Evolutionary conservation across 2,797 vertebrate genomes (phyloP).

Genomic region (Octomys mimax): DNA sequence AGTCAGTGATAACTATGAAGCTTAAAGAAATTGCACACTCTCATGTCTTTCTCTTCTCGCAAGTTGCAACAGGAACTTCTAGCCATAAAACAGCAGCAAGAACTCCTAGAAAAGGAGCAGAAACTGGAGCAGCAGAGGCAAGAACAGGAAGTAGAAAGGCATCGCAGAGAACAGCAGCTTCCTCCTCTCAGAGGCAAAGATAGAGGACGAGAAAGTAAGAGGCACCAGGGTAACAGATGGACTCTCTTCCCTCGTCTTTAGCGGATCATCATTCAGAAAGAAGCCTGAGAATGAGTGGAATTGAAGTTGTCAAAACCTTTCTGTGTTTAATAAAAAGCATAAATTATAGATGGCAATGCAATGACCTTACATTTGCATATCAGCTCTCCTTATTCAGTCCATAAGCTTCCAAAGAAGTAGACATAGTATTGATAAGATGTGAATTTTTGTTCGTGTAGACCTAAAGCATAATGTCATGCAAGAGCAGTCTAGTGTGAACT

Average conservation of each 20-base stretch:
- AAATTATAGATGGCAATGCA: background rate
- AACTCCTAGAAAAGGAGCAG: constrained; percentile 97
- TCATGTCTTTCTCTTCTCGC: constrained; percentile 90
- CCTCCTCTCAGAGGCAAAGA: constrained; percentile 95
- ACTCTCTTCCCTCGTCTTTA: constrained; percentile 70
- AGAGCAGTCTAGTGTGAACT: background rate
- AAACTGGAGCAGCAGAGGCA: constrained; percentile 97
- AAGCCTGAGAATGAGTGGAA: constrained; percentile 20
- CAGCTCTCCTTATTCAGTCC: background rate
- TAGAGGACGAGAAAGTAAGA: constrained; percentile 98
- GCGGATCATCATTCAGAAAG: background rate
- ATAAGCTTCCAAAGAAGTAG: background rate
- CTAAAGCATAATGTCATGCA: background rate
- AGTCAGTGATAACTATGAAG: constrained; percentile 77
- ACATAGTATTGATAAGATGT: background rate
- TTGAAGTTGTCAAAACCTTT: constrained; percentile 20
- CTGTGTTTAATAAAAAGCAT: constrained; percentile 45
- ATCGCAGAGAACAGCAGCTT: constrained; percentile 96
- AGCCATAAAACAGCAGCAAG: constrained; percentile 98
- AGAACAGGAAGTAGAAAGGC: constrained; percentile 97
- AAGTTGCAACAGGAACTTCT: constrained; percentile 99
- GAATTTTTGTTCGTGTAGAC: background rate
- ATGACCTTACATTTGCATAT: background rate
- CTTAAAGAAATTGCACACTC: constrained; percentile 85
- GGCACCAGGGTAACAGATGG: constrained; percentile 77